Conservation (phyloP, 2,113 vertebrate species). For the Ariopsis seemanni region DNA sequence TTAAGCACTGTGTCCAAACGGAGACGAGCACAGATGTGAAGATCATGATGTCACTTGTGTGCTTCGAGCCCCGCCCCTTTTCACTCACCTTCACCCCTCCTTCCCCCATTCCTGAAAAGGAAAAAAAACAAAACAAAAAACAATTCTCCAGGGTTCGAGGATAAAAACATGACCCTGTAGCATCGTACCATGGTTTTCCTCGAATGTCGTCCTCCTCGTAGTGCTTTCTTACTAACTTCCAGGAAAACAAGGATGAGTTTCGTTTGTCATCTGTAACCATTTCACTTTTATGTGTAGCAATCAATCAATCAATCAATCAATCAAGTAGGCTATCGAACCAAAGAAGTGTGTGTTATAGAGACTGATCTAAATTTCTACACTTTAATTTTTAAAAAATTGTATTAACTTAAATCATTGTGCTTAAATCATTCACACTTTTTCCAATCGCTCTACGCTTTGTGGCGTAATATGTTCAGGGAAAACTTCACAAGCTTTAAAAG, state of each 20-base stretch:
- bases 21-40: conserved; percentile 68
- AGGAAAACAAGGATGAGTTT: conserved; percentile 72
- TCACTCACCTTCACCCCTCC: conserved; percentile 67
- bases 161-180: conserved; percentile 65
- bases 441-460: conserved; percentile 21
- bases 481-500: conserved; percentile 52
- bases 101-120: conserved; percentile 59
- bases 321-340: conserved; percentile 35
- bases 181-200: conserved; percentile 72
- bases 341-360: conserved; percentile 28
- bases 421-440: neutral
- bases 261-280: conserved; percentile 62
- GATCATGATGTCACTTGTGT: conserved; percentile 30
- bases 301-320: conserved; percentile 33
- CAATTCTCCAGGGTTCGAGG: conserved; percentile 70
- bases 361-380: neutral
- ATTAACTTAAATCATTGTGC: conserved; percentile 3
- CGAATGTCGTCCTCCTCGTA: conserved; percentile 78
- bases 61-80: neutral
- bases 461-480: conserved; percentile 55
- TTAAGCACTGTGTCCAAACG: conserved; percentile 61
- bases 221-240: conserved; percentile 97
- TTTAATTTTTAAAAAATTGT: neutral
- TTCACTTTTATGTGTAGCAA: conserved; percentile 44
- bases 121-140: conserved; percentile 52